A percentile compares a stretch with the other conserved stretches of the same genome.
Conservation (phyloP, 2,888 invertebrate genomes). For the Diaphora mendica region DNA sequence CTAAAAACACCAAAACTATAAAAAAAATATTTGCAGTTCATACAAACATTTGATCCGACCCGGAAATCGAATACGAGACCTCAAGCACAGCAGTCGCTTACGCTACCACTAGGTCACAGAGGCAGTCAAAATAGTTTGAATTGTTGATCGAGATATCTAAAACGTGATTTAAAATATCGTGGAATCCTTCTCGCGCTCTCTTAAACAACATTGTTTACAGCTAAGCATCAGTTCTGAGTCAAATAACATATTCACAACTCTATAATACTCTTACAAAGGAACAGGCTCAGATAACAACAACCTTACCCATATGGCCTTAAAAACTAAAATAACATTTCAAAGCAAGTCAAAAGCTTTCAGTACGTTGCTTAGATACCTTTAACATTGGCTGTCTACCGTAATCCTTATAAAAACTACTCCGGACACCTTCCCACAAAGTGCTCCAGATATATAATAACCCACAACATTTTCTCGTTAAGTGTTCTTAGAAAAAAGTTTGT, state of each 20-base stretch:
- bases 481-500: constrained; percentile 57
- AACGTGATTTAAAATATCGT: neutral
- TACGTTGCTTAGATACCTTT: constrained; percentile 9
- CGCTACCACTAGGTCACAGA: too few species aligned
- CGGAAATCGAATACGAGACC: too few species aligned
- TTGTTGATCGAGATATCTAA: neutral
- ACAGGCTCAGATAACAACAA: constrained; percentile 16
- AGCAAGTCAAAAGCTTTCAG: constrained; percentile 11
- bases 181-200: neutral
- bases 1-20: too few species aligned
- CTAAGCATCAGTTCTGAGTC: neutral
- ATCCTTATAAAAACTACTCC: constrained; percentile 18
- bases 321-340: neutral
- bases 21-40: too few species aligned
- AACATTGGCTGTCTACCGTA: constrained; percentile 14
- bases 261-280: neutral
- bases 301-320: neutral
- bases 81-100: too few species aligned
- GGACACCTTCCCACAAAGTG: constrained; percentile 26
- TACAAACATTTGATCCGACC: too few species aligned
- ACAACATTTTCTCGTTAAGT: constrained; percentile 52
- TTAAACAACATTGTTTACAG: neutral
- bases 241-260: neutral
- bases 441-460: constrained; percentile 44
- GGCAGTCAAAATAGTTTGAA: neutral